Percentiles rank a stretch among this genome's conserved stretches.
phyloP scores from a whole-genome alignment of 1,140 invertebrate species.

The Eupeodes corollae region DNA sequence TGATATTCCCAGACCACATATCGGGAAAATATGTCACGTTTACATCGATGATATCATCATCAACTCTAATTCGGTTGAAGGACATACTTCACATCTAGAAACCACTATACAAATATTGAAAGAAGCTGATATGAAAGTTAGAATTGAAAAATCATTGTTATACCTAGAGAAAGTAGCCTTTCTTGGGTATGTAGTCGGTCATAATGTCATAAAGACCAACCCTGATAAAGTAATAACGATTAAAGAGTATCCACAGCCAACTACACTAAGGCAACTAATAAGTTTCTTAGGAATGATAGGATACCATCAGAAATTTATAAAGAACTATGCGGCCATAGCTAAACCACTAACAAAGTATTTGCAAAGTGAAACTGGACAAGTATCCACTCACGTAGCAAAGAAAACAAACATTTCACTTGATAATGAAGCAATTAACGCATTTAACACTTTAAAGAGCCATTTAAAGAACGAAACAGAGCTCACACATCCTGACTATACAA shows the following conservation, averaged over 20 bases:
- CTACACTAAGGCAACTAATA: conserved; percentile 10
- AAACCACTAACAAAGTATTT: conserved; percentile 11
- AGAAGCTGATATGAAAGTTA: no score
- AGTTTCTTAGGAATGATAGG: conserved; percentile 18
- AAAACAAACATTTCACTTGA: conserved; percentile 19
- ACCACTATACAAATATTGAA: no score
- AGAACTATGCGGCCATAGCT: conserved; percentile 12
- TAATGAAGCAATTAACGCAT: conserved; percentile 13
- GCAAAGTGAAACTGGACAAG: conserved; percentile 4
- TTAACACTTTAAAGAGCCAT: conserved; percentile 16
- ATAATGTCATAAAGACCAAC: no score
- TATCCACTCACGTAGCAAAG: conserved; percentile 9
- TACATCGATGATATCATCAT: no score
- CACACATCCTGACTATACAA: conserved; percentile 33
- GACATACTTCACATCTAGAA: no score
- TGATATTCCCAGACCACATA: no score
- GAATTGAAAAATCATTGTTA: no score
- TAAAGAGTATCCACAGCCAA: conserved; percentile 9
- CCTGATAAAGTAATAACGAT: conserved; percentile 13
- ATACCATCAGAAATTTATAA: conserved; percentile 20
- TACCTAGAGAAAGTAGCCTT: conserved; percentile 12
- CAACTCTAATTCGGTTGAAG: no score
- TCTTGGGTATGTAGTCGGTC: conserved; percentile 17
- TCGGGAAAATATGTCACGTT: no score
- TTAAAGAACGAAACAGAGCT: conserved; percentile 25